A percentile compares a stretch with the other conserved stretches of the same genome.
These are phyloP conservation scores for Barbus barbus DNA, from an alignment of 2,113 vertebrate species.

Conservation along the genomic window DNA sequence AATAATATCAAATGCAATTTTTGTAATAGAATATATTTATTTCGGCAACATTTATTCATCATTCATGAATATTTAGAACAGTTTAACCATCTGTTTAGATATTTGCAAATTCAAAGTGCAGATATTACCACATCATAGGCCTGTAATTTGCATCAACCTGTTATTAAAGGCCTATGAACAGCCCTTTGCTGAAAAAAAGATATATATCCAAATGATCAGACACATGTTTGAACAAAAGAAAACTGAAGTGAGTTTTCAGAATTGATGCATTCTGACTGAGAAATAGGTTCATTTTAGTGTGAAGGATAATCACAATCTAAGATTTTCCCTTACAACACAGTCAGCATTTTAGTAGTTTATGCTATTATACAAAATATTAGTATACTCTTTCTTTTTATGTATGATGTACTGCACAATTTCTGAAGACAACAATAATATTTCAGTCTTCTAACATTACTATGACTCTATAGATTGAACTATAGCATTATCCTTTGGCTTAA, in stretches of 20 bases:
- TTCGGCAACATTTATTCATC: background rate
- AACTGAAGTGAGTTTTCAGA: no score
- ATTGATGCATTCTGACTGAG: no score
- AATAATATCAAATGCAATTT: background rate
- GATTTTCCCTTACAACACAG: no score
- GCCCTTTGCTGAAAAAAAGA: background rate
- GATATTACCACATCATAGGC: background rate
- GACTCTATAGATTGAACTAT: background rate
- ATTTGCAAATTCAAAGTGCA: background rate
- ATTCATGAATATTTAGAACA: background rate
- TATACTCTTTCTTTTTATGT: background rate
- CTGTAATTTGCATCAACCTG: constrained; percentile 3
- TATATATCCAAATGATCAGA: background rate
- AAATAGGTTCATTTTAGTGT: background rate
- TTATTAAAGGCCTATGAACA: background rate
- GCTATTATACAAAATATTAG: no score
- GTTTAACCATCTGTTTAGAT: background rate
- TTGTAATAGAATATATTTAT: background rate
- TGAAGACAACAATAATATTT: background rate
- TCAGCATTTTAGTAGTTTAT: no score
- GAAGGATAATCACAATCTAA: background rate
- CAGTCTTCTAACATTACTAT: background rate
- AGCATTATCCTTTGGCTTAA: background rate
- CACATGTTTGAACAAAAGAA: background rate
- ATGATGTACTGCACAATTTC: background rate